These are phyloP conservation scores for Peromyscus nudipes DNA, from an alignment of 2,797 vertebrate genomes.

Conservation along the genomic window DNA sequence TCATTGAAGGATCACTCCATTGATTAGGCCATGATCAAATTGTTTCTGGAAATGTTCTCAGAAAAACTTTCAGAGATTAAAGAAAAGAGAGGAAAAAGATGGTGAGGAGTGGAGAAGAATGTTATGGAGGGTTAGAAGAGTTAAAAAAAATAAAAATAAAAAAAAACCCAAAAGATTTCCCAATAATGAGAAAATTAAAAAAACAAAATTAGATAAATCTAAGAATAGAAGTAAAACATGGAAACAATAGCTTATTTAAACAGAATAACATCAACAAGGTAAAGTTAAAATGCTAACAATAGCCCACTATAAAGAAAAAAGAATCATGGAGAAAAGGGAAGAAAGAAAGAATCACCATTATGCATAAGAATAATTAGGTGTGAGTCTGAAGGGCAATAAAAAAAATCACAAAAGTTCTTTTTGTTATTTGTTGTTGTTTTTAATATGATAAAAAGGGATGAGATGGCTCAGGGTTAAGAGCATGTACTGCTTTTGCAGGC, in stretches of 20 bases:
- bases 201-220: not conserved
- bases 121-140: not conserved
- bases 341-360: not conserved
- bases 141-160: not conserved
- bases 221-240: not conserved
- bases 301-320: not conserved
- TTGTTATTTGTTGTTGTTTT: not conserved
- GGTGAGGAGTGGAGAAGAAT: not conserved
- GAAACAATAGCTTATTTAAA: not conserved
- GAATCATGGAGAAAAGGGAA: not conserved
- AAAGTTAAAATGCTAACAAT: not conserved
- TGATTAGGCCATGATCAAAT: not conserved
- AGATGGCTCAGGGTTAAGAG: not conserved
- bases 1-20: not conserved
- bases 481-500: not conserved
- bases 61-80: not conserved
- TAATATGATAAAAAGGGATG: not conserved
- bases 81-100: not conserved
- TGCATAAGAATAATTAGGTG: not conserved
- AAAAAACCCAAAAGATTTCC: not conserved
- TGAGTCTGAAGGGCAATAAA: too few species aligned
- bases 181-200: not conserved
- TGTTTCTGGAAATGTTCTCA: not conserved
- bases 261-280: not conserved
- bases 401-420: not conserved